Percentiles rank a stretch among this genome's conserved stretches.
These are phyloP conservation scores for Percopsis omiscomaycus DNA, from an alignment of 2,797 vertebrate species.

Conservation along the genomic window DNA sequence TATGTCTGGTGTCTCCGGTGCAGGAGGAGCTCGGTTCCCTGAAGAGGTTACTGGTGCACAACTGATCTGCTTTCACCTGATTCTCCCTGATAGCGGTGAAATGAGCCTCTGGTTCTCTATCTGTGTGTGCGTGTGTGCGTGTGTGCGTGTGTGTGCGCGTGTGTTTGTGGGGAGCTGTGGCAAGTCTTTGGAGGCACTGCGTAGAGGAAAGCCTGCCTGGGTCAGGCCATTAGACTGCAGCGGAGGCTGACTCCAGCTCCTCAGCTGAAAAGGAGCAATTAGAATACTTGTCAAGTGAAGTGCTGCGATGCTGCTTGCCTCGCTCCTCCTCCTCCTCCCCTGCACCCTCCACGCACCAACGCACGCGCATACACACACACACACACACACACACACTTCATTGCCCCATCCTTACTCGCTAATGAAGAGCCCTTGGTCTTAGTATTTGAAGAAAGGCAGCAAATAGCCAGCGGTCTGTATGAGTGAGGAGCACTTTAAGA, in stretches of 20 bases:
- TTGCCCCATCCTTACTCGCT: constrained; percentile 71
- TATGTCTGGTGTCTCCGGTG: constrained; percentile 67
- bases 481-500: constrained; percentile 58
- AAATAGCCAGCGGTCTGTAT: neutral
- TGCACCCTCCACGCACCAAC: constrained; percentile 37
- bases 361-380: constrained; percentile 55
- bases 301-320: constrained; percentile 91
- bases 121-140: constrained; percentile 22
- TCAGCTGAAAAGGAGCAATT: constrained; percentile 92
- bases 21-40: constrained; percentile 85
- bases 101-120: constrained; percentile 62
- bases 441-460: constrained; percentile 85
- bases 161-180: constrained; percentile 47
- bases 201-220: constrained; percentile 72
- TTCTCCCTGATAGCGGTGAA: constrained; percentile 84
- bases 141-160: constrained; percentile 13
- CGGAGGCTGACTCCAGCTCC: constrained; percentile 88
- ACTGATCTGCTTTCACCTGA: constrained; percentile 98
- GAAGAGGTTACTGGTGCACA: constrained; percentile 98
- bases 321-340: constrained; percentile 29
- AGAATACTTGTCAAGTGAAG: constrained; percentile 98
- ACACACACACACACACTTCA: constrained; percentile 68
- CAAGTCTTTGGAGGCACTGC: constrained; percentile 59
- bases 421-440: constrained; percentile 93
- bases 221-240: constrained; percentile 91